Percentiles rank a stretch among this genome's conserved stretches.
phyloP scores from a whole-genome alignment of 2,888 invertebrate genomes.

The Neoascia interrupta region DNA sequence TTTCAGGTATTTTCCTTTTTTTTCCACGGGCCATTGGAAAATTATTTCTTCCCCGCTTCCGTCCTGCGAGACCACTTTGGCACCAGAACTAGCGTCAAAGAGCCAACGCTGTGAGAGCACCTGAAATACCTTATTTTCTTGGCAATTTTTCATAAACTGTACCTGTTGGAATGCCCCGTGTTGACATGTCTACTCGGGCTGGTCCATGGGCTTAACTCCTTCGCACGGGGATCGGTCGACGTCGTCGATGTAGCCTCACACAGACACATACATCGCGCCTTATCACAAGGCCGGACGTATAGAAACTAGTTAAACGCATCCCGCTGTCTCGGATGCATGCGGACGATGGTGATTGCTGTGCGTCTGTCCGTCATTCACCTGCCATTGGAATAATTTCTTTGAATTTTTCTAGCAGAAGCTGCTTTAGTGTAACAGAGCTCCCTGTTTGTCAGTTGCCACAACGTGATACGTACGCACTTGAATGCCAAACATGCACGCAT shows the following conservation, averaged over 20 bases:
- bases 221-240: constrained; percentile 33
- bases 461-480: constrained; percentile 44
- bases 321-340: neutral
- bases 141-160: constrained; percentile 68
- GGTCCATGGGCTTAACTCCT: constrained; percentile 60
- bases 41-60: constrained; percentile 22
- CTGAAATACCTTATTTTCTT: constrained; percentile 68
- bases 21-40: constrained; percentile 22
- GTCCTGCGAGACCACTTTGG: neutral
- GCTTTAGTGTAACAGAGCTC: constrained; percentile 2
- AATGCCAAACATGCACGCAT: constrained; percentile 66
- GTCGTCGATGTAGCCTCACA: neutral
- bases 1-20: constrained; percentile 32
- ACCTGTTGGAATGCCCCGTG: constrained; percentile 64
- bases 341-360: constrained; percentile 32
- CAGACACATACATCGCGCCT: constrained; percentile 36
- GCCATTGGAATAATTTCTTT: constrained; percentile 63
- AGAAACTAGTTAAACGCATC: constrained; percentile 60
- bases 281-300: constrained; percentile 10
- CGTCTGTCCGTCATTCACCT: constrained; percentile 68
- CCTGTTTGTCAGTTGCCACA: constrained; percentile 47
- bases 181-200: constrained; percentile 50
- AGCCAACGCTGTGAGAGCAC: constrained; percentile 50
- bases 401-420: constrained; percentile 66
- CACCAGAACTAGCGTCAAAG: constrained; percentile 21